These are phyloP conservation scores for Phalacrocorax aristotelis DNA, from an alignment of 2,113 vertebrate genomes.

Conservation along the genomic window DNA sequence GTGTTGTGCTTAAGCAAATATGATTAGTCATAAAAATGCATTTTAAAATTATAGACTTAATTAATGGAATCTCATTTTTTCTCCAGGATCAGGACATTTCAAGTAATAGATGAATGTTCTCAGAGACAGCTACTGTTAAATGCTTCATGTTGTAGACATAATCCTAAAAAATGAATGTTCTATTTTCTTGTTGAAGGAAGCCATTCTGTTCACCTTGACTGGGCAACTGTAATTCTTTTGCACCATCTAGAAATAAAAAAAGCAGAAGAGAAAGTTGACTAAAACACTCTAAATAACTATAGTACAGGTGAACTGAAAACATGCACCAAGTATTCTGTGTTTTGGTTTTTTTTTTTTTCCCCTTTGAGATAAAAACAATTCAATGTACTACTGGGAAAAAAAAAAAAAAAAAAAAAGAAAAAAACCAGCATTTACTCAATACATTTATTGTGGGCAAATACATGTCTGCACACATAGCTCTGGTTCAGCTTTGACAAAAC, in stretches of 20 bases:
- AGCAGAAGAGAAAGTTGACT: not conserved
- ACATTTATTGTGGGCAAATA: not conserved
- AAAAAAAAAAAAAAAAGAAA: not conserved
- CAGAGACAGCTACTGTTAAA: not conserved
- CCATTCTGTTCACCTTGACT: not conserved
- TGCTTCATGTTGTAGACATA: not conserved
- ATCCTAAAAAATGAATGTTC: not conserved
- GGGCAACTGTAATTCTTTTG: not conserved
- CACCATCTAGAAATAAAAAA: conserved; percentile 43
- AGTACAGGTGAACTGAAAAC: not conserved
- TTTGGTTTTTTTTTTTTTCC: not conserved
- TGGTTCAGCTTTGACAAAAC: not conserved
- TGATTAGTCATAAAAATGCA: not conserved
- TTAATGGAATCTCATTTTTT: conserved; percentile 23
- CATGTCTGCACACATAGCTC: not conserved
- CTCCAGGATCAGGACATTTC: not conserved
- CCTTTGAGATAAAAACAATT: not conserved
- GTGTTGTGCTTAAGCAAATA: not conserved
- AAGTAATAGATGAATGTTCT: not conserved
- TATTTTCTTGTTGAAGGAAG: not conserved
- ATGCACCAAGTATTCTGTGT: not conserved
- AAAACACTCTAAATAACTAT: not conserved
- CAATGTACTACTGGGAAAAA: not conserved
- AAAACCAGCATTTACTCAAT: not conserved
- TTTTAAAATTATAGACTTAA: not conserved